Evolutionary conservation across 2,797 vertebrate species (phyloP).

Genomic region (Diplodus puntazzo): DNA sequence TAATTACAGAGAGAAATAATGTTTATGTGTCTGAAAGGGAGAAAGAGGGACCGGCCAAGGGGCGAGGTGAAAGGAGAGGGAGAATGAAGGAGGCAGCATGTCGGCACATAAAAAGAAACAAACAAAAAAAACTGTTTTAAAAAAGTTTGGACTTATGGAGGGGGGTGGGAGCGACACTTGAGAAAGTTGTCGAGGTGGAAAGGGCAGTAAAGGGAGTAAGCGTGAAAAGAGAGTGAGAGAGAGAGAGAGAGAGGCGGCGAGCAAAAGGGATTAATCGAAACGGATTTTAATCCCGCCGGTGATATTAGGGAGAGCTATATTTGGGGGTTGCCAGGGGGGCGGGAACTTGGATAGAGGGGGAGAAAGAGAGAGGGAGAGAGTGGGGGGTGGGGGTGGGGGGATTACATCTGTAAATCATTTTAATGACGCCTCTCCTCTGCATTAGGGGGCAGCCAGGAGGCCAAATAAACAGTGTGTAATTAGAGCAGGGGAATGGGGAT

Average conservation of each 20-base stretch:
- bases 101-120: constrained; percentile 38
- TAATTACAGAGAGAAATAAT: constrained; percentile 60
- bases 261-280: constrained; percentile 71
- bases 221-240: constrained; percentile 30
- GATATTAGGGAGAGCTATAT: constrained; percentile 74
- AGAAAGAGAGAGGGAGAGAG: neutral
- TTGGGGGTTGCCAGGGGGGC: constrained; percentile 53
- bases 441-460: constrained; percentile 77
- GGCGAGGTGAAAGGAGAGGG: constrained; percentile 9
- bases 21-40: constrained; percentile 39
- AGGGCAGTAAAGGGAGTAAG: constrained; percentile 54
- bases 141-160: constrained; percentile 34
- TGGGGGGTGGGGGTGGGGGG: constrained; percentile 37
- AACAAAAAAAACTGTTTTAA: constrained; percentile 38
- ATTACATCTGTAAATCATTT: constrained; percentile 81
- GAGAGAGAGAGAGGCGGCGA: constrained; percentile 32
- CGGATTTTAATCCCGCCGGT: constrained; percentile 72
- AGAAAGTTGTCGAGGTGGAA: constrained; percentile 57
- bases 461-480: constrained; percentile 84
- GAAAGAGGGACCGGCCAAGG: constrained; percentile 10
- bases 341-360: constrained; percentile 32
- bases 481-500: constrained; percentile 75
- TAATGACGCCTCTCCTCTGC: constrained; percentile 78
- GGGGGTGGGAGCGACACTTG: neutral
- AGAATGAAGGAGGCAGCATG: constrained; percentile 13